A percentile compares a stretch with the other conserved stretches of the same genome.
These are phyloP conservation scores for Lepidothrix coronata DNA, from an alignment of 2,113 vertebrate genomes.

Conservation along the genomic window DNA sequence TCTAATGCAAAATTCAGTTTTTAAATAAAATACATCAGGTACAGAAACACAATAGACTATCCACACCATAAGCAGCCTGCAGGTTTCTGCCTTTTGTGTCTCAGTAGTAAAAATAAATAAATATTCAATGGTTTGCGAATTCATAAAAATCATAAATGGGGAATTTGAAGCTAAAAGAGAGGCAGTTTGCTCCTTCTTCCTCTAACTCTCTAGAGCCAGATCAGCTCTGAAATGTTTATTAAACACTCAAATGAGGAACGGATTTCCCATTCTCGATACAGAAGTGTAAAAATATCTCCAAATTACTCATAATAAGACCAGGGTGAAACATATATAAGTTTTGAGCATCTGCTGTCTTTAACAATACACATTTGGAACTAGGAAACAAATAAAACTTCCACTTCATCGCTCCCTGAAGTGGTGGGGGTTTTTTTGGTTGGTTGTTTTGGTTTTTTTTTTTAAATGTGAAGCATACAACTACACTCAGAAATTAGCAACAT, in stretches of 20 bases:
- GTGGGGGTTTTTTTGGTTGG: fast-evolving
- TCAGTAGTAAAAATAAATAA: not conserved
- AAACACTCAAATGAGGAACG: not conserved
- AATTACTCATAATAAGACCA: not conserved
- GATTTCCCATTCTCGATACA: not conserved
- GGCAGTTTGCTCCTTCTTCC: not conserved
- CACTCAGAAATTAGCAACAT: not conserved
- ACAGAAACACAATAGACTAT: not conserved
- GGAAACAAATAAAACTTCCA: not conserved
- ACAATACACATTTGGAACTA: not conserved
- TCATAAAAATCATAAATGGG: not conserved
- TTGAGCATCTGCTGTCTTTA: not conserved
- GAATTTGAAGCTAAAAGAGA: not conserved
- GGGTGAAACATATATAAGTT: not conserved
- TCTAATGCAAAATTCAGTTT: not conserved
- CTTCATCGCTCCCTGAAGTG: not conserved
- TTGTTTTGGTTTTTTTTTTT: not conserved
- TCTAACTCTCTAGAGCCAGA: not conserved
- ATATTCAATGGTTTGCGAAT: not conserved
- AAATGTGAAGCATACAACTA: not conserved
- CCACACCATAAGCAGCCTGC: not conserved
- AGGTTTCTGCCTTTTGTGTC: not conserved
- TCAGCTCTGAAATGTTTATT: not conserved
- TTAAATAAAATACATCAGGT: not conserved
- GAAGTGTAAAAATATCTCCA: not conserved